A percentile compares a stretch with the other conserved stretches of the same genome.
Conservation (phyloP, 2,113 vertebrate species). For the Apodemus sylvaticus region DNA sequence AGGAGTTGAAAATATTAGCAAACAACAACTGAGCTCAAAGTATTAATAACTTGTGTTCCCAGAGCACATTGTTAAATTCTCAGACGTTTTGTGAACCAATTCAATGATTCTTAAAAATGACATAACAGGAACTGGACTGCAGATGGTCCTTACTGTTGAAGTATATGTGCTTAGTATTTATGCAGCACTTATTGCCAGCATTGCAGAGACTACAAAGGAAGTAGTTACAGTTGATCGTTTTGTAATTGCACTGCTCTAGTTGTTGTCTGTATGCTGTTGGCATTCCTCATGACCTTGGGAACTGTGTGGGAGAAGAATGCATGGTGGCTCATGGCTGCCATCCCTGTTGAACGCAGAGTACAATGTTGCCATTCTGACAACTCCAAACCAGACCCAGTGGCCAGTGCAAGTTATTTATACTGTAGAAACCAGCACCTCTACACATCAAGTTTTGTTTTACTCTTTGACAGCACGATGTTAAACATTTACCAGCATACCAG, state of each 20-base stretch:
- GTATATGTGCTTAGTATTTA: background rate
- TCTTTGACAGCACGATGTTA: background rate
- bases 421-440: background rate
- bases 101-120: conserved; percentile 18
- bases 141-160: background rate
- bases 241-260: background rate
- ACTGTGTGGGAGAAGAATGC: background rate
- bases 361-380: background rate
- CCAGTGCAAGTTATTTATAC: background rate
- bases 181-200: accelerated
- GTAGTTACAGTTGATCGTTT: background rate
- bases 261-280: background rate
- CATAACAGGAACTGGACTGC: background rate
- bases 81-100: background rate
- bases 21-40: conserved; percentile 9
- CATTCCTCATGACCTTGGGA: background rate
- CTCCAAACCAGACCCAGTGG: background rate
- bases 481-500: conserved; percentile 19
- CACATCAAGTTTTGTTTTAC: background rate
- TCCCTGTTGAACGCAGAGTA: background rate
- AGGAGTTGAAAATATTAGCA: background rate
- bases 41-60: background rate
- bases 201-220: background rate
- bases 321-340: accelerated
- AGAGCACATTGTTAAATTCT: background rate